phyloP scores from a whole-genome alignment of 37 sponge, comb jelly and placozoan species.

The Petrosia ficiformis region DNA sequence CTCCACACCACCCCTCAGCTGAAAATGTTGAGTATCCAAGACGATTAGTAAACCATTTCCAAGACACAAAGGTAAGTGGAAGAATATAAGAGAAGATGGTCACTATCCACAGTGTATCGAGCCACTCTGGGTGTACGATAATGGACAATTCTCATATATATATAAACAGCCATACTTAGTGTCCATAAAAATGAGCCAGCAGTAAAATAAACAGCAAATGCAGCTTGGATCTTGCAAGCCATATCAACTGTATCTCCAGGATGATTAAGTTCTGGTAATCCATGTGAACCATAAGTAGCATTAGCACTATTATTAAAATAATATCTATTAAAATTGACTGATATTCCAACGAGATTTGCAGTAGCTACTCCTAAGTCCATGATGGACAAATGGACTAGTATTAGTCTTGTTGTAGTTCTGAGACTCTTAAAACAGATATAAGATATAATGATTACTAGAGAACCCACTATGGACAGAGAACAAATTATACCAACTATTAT shows the following conservation, averaged over 20 bases:
- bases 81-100: neutral
- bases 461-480: slow-evolving; percentile 35
- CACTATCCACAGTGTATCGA: neutral
- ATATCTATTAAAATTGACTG: slow-evolving; percentile 26
- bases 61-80: neutral
- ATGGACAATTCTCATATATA: slow-evolving; percentile 28
- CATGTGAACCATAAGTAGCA: neutral
- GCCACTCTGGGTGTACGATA: neutral
- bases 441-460: slow-evolving; percentile 44
- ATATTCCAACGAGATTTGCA: slow-evolving; percentile 47
- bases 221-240: slow-evolving; percentile 46
- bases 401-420: slow-evolving; percentile 36
- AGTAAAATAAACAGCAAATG: slow-evolving; percentile 65
- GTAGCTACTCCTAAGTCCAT: slow-evolving; percentile 31
- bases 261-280: neutral
- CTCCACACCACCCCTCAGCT: slow-evolving; percentile 26
- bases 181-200: slow-evolving; percentile 68
- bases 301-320: neutral
- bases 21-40: neutral
- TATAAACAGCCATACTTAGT: slow-evolving; percentile 36
- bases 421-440: slow-evolving; percentile 28
- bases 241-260: neutral
- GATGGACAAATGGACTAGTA: slow-evolving; percentile 53
- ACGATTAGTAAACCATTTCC: neutral
- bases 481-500: slow-evolving; percentile 15